phyloP scores from a whole-genome alignment of 2,113 vertebrate genomes.

The Tapirus terrestris region DNA sequence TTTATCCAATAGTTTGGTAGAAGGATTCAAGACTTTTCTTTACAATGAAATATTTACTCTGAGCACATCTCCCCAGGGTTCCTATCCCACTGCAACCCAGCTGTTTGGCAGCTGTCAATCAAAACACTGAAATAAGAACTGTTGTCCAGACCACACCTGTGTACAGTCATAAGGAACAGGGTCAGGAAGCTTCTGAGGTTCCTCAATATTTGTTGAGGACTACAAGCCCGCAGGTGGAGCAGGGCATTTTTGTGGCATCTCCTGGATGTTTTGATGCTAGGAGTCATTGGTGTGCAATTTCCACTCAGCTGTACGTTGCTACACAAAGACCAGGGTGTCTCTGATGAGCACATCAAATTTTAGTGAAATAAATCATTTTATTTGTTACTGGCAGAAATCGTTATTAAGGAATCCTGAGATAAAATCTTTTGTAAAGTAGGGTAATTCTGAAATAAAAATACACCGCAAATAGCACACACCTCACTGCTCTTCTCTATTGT shows the following conservation, averaged over 20 bases:
- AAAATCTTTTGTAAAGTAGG: background rate
- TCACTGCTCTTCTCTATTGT: background rate
- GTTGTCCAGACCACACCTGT: background rate
- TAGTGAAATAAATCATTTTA: background rate
- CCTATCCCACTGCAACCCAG: background rate
- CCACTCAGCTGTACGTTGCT: background rate
- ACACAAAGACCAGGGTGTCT: background rate
- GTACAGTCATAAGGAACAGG: background rate
- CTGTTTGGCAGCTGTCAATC: conserved; percentile 5
- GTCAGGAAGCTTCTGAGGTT: background rate
- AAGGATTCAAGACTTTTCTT: background rate
- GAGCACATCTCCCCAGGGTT: background rate
- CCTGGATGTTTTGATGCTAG: background rate
- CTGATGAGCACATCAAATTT: background rate
- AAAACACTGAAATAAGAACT: background rate
- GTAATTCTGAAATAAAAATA: conserved; percentile 5
- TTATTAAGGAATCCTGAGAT: background rate
- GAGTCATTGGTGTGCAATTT: background rate
- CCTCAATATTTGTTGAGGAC: background rate
- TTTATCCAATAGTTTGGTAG: background rate
- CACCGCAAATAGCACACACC: background rate
- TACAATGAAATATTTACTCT: background rate
- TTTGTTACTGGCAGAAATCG: background rate
- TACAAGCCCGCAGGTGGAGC: background rate
- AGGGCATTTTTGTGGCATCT: background rate